Evolutionary conservation across 1,140 invertebrate genomes (phyloP), one percentile per base, ranked within the genome.

Genomic region (Hirudo medicinalis): DNA sequence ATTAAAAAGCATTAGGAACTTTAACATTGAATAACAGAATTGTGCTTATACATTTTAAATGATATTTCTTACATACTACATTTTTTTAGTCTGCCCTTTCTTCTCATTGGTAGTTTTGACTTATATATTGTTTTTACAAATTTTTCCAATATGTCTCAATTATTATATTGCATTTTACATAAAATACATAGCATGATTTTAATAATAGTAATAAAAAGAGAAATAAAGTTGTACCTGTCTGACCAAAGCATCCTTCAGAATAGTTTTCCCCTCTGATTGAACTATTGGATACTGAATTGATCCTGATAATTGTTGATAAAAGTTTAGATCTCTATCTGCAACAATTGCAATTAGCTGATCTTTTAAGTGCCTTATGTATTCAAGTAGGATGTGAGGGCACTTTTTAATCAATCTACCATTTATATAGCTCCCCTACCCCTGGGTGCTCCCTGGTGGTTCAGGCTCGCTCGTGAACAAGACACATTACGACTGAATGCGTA

Each of bases 121-220:
- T 36, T 6, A 36, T 36, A 84, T 99, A 99, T 70, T 92, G 92
- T 76, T 97, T 86, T 0, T 98, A 88, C 83, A 99, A 97, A 6
- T 94, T 96, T 67, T 95, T n/a, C n/a, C 82, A 79, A 99, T n/a
- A 96, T 0, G 99, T 83, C 93, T n/a, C n/a, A n/a, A n/a, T n/a
- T n/a, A n/a, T n/a, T 94, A 98, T n/a, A 92, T 86, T 73, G 91
- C 85, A n/a, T 93, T 91, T 66, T 92, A 91, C 25, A 4, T 57
- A 57, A 57, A 57, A 4, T 57, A n/a, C n/a, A n/a, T n/a, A n/a
- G 5, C 54, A 57, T 57, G 20, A 57, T 57, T 57, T 20, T 57
- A 57, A 57, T 25, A 57, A 57, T 4, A 25, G 22, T 63, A 22
- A 63, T 19, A 19, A 63, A 32, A 13, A 19, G 0, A 63, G 29